phyloP scores from a whole-genome alignment of 92 coral and sea anemone species.

The Galaxea fascicularis region DNA sequence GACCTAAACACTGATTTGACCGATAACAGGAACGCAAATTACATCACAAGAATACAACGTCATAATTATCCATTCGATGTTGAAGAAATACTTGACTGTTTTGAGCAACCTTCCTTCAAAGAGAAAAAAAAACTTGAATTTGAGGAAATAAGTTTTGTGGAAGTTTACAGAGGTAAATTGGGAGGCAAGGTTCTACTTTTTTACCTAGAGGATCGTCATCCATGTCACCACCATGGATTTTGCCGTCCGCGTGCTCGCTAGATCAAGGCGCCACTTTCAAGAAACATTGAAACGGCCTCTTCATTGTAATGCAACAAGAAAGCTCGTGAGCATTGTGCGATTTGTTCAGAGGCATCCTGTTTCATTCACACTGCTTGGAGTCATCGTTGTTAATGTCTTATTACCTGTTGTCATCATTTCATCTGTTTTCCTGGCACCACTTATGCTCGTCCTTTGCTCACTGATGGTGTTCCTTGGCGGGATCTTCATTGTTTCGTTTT shows the following conservation, averaged over 20 bases:
- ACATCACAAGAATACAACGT: conserved; percentile 2
- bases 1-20: too few species aligned
- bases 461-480: conserved; percentile 11
- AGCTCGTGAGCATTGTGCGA: not conserved
- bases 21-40: not conserved
- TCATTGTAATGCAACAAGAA: not conserved
- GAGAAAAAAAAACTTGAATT: not conserved
- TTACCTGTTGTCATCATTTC: conserved; percentile 12
- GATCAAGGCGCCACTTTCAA: not conserved
- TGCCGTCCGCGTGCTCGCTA: not conserved
- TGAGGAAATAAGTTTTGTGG: not conserved
- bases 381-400: not conserved
- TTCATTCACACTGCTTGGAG: conserved; percentile 5
- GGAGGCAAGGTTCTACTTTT: not conserved
- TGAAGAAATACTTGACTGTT: not conserved
- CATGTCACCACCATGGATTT: not conserved
- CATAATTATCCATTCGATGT: not conserved
- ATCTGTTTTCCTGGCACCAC: conserved; percentile 6
- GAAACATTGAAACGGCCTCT: conserved; percentile 14
- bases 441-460: not conserved
- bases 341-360: conserved; percentile 16
- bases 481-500: not conserved
- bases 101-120: not conserved
- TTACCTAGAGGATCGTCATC: not conserved
- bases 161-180: conserved; percentile 2